Percentiles rank a stretch among this genome's conserved stretches.
Conservation (phyloP, 2,888 invertebrate genomes). For the Pandemis cinnamomeana region DNA sequence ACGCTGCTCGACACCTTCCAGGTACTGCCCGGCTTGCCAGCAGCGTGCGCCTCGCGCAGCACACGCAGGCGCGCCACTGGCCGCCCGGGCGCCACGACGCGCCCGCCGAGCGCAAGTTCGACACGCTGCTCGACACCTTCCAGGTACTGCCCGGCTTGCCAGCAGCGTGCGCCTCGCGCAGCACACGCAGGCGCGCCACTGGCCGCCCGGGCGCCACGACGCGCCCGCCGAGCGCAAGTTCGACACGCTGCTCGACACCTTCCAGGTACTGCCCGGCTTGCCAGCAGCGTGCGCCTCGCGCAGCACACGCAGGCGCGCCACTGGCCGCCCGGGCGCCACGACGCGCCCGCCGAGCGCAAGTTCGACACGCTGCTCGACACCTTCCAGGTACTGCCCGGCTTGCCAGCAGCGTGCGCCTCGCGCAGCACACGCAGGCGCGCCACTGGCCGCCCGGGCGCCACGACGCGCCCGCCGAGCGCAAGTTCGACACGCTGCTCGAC, state of each 20-base stretch:
- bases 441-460: constrained; percentile 89
- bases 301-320: constrained; percentile 94
- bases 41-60: constrained; percentile 93
- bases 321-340: constrained; percentile 87
- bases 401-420: constrained; percentile 93
- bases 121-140: constrained; percentile 87
- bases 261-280: too few relatives aligned
- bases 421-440: constrained; percentile 93
- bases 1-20: constrained; percentile 88
- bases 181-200: constrained; percentile 93
- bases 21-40: too few relatives aligned
- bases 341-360: constrained; percentile 85
- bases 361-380: constrained; percentile 86
- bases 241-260: constrained; percentile 86
- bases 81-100: constrained; percentile 85
- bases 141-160: too few relatives aligned
- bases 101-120: constrained; percentile 84
- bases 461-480: constrained; percentile 85
- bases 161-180: constrained; percentile 93
- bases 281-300: constrained; percentile 93
- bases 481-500: constrained; percentile 85
- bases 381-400: constrained; percentile 88
- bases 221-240: constrained; percentile 85
- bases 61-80: constrained; percentile 94
- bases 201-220: constrained; percentile 87